Evolutionary conservation across 2,888 invertebrate species (phyloP).

Genomic region (Erebia palarica): DNA sequence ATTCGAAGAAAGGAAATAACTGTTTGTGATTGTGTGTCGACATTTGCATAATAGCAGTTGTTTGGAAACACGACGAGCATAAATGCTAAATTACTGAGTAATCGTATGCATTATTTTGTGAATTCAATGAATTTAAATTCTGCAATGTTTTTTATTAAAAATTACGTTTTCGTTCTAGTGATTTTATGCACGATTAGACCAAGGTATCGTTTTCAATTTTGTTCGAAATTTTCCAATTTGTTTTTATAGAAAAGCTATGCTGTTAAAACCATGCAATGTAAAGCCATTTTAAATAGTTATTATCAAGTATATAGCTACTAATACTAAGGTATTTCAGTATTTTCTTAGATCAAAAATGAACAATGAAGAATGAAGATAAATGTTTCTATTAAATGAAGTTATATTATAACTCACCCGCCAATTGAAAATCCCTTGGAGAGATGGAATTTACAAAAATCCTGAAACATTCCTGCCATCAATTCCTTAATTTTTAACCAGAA

Average conservation of each 20-base stretch:
- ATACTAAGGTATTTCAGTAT: too few relatives aligned
- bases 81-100: constrained; percentile 12
- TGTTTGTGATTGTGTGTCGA: constrained; percentile 16
- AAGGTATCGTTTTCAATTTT: not conserved
- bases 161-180: not conserved
- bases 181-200: not conserved
- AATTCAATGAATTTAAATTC: not conserved
- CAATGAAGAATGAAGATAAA: too few relatives aligned
- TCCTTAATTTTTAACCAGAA: too few relatives aligned
- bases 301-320: too few relatives aligned
- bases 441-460: too few relatives aligned
- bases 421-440: too few relatives aligned
- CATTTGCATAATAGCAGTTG: constrained; percentile 25
- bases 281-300: too few relatives aligned
- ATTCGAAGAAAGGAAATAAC: constrained; percentile 30
- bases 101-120: constrained; percentile 6
- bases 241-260: not conserved
- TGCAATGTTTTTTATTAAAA: not conserved
- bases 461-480: too few relatives aligned
- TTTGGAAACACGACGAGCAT: constrained; percentile 19
- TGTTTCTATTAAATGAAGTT: too few relatives aligned
- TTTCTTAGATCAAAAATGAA: not conserved
- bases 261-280: not conserved
- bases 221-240: not conserved
- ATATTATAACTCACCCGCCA: too few relatives aligned